Percentiles rank a stretch among this genome's conserved stretches.
These are phyloP conservation scores for Smutsia gigantea DNA, from an alignment of 2,797 vertebrate genomes.

Conservation along the genomic window DNA sequence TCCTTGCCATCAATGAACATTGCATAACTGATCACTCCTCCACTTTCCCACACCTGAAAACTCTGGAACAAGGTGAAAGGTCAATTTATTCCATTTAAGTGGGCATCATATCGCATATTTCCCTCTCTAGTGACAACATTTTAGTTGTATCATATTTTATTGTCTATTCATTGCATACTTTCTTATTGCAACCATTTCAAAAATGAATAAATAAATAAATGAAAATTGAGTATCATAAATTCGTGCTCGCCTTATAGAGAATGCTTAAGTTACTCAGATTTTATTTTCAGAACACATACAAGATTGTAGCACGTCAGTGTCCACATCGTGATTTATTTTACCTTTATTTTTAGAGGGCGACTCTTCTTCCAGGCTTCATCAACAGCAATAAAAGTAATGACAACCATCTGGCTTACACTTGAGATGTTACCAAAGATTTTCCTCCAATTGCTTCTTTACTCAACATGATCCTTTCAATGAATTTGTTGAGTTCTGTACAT, in stretches of 20 bases:
- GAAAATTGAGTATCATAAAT: neutral
- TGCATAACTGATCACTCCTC: neutral
- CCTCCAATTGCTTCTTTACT: neutral
- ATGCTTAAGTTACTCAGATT: neutral
- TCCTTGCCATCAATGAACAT: neutral
- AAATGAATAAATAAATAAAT: neutral
- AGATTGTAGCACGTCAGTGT: neutral
- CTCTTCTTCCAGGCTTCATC: too few species aligned
- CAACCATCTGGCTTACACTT: neutral
- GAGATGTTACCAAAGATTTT: neutral
- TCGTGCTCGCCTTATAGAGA: neutral
- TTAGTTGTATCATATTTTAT: neutral
- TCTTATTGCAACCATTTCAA: neutral
- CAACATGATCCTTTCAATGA: rapidly evolving
- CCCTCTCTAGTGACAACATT: neutral
- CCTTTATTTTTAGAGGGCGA: neutral
- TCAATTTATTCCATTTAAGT: neutral
- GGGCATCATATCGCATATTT: neutral
- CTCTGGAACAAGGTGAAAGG: neutral
- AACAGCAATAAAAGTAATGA: neutral
- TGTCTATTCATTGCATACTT: neutral
- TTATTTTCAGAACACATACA: neutral
- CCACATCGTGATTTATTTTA: rapidly evolving
- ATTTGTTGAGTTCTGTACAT: too few species aligned
- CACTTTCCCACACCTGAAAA: neutral